A percentile compares a stretch with the other conserved stretches of the same genome.
These are phyloP conservation scores for Protophormia terraenovae DNA, from an alignment of 2,888 invertebrate species.

Conservation along the genomic window DNA sequence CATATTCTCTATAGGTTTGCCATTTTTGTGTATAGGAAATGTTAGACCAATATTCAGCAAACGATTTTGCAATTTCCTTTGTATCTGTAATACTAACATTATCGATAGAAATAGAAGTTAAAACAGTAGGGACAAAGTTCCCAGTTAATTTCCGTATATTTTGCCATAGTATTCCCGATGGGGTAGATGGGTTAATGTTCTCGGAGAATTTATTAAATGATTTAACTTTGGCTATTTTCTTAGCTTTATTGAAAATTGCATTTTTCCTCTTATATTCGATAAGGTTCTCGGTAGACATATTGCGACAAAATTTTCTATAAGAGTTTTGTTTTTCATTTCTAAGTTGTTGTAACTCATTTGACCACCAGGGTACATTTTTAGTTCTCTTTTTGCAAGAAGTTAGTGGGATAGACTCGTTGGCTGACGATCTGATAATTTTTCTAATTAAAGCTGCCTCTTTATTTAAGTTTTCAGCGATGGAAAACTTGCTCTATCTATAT, in stretches of 20 bases:
- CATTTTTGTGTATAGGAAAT: conserved; percentile 28
- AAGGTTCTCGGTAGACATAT: neutral
- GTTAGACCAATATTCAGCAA: neutral
- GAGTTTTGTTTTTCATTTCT: neutral
- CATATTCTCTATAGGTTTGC: neutral
- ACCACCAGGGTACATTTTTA: neutral
- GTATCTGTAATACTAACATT: neutral
- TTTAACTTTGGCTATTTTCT: neutral
- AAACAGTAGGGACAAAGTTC: neutral
- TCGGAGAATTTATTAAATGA: neutral
- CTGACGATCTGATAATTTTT: neutral
- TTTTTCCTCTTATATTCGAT: neutral
- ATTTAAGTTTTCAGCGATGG: neutral
- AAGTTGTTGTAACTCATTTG: neutral
- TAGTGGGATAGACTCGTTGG: neutral
- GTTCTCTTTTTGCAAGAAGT: neutral
- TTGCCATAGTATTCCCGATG: neutral
- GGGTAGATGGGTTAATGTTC: neutral
- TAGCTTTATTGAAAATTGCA: neutral
- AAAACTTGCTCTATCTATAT: neutral
- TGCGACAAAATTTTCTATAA: neutral
- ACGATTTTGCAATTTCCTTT: neutral
- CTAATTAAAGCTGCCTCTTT: neutral
- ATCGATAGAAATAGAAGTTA: neutral
- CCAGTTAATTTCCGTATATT: neutral